Conservation (phyloP, 2,797 vertebrate genomes). For the Ctenosaura bakeri region DNA sequence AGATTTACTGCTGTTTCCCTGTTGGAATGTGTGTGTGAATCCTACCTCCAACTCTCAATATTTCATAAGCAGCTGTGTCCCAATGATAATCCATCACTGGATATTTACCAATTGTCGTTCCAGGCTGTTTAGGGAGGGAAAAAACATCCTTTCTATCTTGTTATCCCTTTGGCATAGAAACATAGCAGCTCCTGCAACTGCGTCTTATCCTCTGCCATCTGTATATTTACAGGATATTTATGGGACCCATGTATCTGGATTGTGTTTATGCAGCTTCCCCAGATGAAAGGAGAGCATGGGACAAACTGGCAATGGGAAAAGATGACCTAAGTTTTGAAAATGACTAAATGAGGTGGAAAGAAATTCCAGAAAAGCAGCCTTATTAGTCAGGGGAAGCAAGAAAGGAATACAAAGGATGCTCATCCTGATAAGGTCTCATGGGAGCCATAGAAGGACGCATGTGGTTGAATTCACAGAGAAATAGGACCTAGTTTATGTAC, state of each 20-base stretch:
- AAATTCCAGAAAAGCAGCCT: background rate
- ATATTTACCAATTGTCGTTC: background rate
- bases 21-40: background rate
- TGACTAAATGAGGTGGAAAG: background rate
- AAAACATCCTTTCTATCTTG: background rate
- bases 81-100: background rate
- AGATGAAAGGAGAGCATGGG: constrained; percentile 24
- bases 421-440: background rate
- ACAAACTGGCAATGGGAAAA: constrained; percentile 14
- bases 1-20: no score
- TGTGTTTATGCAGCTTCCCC: constrained; percentile 35
- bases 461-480: background rate
- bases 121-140: background rate
- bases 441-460: background rate
- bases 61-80: background rate
- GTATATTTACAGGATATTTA: constrained; percentile 49
- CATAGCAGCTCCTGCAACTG: constrained; percentile 1
- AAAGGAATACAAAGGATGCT: background rate
- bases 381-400: background rate
- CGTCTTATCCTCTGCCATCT: constrained; percentile 26
- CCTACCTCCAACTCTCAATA: background rate
- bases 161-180: constrained; percentile 20
- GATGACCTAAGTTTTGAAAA: constrained; percentile 13
- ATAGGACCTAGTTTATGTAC: background rate
- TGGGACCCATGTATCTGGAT: constrained; percentile 5